Evolutionary conservation across 2,888 invertebrate genomes (phyloP).

Genomic region (Nephrotoma flavescens): DNA sequence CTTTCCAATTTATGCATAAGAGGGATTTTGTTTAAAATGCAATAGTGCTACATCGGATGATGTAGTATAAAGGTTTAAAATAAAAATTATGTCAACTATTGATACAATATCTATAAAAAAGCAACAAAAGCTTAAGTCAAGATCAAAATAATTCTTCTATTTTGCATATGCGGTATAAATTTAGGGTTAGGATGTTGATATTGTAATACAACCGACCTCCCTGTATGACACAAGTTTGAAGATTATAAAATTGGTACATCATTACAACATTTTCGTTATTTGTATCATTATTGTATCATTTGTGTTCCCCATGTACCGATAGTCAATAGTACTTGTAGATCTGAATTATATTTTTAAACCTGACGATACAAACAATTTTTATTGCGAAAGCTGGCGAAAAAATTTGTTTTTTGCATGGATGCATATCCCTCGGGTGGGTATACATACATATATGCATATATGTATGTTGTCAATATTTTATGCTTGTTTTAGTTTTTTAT

Average conservation of each 20-base stretch:
- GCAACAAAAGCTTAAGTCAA: not conserved
- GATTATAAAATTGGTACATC: not conserved
- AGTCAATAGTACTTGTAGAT: not conserved
- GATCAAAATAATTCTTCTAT: not conserved
- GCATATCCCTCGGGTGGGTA: not conserved
- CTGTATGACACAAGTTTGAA: not conserved
- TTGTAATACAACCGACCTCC: not conserved
- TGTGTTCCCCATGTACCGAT: not conserved
- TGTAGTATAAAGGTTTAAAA: not conserved
- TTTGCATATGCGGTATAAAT: not conserved
- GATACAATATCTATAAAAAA: not conserved
- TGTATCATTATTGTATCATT: not conserved
- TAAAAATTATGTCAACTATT: not conserved
- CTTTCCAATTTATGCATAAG: too few relatives aligned
- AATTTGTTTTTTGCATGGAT: not conserved
- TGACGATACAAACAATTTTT: not conserved
- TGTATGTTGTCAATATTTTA: not conserved
- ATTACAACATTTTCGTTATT: not conserved
- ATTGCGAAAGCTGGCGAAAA: not conserved
- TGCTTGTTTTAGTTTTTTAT: not conserved
- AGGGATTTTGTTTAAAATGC: too few relatives aligned
- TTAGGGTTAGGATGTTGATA: not conserved
- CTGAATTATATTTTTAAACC: not conserved
- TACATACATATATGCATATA: not conserved
- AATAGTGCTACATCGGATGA: too few relatives aligned